phyloP scores from a whole-genome alignment of 2,113 vertebrate genomes.

The Phasianus colchicus region DNA sequence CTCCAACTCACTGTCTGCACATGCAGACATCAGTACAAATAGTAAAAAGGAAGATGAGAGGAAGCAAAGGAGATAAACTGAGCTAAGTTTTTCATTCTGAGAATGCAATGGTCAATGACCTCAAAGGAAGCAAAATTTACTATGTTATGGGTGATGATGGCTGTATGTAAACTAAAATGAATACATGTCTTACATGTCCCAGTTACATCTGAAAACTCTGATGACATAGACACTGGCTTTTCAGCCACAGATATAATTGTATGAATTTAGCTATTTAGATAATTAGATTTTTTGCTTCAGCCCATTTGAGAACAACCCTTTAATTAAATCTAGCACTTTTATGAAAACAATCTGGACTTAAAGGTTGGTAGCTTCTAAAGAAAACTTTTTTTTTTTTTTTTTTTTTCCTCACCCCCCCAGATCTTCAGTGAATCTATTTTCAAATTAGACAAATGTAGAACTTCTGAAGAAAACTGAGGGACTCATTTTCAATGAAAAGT shows the following conservation, averaged over 20 bases:
- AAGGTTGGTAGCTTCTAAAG: neutral
- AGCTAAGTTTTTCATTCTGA: neutral
- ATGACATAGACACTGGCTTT: neutral
- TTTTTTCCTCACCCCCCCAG: no score
- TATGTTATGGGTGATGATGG: fast-evolving
- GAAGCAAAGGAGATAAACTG: neutral
- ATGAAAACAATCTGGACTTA: neutral
- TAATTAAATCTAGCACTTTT: neutral
- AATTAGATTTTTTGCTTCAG: neutral
- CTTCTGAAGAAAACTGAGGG: neutral
- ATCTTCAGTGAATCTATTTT: neutral
- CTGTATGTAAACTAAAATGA: neutral
- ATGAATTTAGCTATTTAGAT: neutral
- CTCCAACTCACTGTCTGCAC: neutral
- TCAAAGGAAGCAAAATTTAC: neutral
- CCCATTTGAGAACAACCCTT: neutral
- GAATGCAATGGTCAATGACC: fast-evolving
- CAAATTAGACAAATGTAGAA: neutral
- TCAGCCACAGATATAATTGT: neutral
- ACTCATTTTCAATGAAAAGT: neutral
- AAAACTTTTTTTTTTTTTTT: neutral
- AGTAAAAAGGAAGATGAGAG: fast-evolving
- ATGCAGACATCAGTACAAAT: neutral
- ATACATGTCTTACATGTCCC: neutral
- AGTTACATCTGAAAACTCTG: neutral